Conservation (phyloP, 2,113 vertebrate species). For the Daphoenositta chrysoptera region DNA sequence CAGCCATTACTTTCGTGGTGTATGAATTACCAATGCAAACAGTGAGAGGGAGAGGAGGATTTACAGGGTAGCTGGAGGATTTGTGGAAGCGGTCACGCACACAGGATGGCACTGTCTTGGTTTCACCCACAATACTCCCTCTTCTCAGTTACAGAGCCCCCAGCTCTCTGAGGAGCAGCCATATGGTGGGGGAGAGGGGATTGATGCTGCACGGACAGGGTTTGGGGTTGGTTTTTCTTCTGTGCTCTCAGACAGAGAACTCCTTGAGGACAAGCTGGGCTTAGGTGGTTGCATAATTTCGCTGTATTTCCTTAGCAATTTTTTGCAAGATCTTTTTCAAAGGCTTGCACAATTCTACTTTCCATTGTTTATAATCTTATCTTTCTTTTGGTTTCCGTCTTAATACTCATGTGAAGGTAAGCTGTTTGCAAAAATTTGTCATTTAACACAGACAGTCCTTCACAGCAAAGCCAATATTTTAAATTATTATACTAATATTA, state of each 20-base stretch:
- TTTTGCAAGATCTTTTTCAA: constrained; percentile 9
- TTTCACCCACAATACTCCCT: background rate
- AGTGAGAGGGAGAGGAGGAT: background rate
- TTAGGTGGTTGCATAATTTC: background rate
- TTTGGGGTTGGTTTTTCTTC: background rate
- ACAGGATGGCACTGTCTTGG: background rate
- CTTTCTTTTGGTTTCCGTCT: background rate
- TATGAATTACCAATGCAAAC: background rate
- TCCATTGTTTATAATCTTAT: background rate
- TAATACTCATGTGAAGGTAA: background rate
- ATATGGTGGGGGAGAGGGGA: background rate
- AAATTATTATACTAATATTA: background rate
- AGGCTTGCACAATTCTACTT: background rate
- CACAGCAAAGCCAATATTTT: background rate
- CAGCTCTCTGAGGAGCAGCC: background rate
- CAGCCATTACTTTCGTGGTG: background rate
- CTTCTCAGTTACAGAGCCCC: constrained; percentile 1
- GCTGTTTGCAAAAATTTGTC: background rate
- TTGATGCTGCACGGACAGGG: background rate
- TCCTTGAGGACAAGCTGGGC: background rate
- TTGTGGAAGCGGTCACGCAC: background rate
- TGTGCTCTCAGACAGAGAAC: background rate
- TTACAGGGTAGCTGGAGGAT: background rate
- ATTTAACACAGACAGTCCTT: background rate
- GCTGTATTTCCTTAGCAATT: background rate